A percentile compares a stretch with the other conserved stretches of the same genome.
Evolutionary conservation across 2,797 vertebrate species (phyloP).

Genomic region (Sebastiscus tertius): DNA sequence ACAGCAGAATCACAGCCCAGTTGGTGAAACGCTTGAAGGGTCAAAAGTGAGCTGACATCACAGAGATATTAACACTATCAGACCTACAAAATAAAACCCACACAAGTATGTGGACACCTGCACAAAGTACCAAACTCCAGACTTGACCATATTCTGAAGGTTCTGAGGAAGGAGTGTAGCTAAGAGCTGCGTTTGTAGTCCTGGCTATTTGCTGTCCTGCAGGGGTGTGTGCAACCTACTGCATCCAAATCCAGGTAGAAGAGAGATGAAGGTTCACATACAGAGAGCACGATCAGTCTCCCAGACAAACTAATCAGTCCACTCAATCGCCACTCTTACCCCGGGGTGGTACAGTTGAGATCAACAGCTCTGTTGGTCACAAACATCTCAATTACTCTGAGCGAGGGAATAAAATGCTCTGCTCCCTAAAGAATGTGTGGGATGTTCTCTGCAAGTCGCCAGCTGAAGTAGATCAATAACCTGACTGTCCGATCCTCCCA

Average conservation of each 20-base stretch:
- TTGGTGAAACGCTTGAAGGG: background rate
- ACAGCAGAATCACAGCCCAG: background rate
- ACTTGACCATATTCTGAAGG: background rate
- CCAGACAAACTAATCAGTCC: background rate
- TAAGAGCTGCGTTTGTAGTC: background rate
- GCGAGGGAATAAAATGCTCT: conserved; percentile 10
- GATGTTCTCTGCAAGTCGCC: conserved; percentile 31
- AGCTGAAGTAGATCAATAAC: conserved; percentile 51
- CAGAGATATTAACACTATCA: background rate
- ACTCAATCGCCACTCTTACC: background rate
- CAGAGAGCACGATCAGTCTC: background rate
- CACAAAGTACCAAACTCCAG: background rate
- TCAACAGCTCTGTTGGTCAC: conserved; percentile 12
- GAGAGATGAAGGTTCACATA: background rate
- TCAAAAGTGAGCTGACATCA: background rate
- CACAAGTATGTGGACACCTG: background rate
- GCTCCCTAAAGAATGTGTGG: conserved; percentile 37
- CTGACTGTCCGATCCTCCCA: conserved; percentile 35
- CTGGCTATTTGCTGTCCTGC: background rate
- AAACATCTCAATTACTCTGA: conserved; percentile 46
- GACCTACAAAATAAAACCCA: background rate
- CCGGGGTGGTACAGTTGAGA: background rate
- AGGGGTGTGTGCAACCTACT: background rate
- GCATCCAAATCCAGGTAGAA: background rate
- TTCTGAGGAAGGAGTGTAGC: background rate